Base-by-base conservation (phyloP, 1,140 invertebrate genomes). In the Paraescarpia echinospica region DNA sequence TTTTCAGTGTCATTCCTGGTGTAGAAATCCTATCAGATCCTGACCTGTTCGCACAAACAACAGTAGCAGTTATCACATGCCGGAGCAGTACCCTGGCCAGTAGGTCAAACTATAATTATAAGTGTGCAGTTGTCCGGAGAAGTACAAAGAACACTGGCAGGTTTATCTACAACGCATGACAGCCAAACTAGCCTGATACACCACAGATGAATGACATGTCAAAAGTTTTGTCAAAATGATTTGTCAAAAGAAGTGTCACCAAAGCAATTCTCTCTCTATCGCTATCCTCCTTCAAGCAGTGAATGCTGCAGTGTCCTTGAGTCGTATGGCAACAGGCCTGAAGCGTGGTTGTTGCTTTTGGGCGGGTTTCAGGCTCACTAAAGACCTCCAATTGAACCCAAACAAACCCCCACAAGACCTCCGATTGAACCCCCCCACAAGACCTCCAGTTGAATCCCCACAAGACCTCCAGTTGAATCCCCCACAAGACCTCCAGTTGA, bases 31-130 rank as follows among this genome's bases (percentile, higher is more conserved):
- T 77, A 77, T 77, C 59, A 77, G 59, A 77, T 77, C 2, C 27
- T 77, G 59, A 77, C 59, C 59, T 77, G 59, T 77, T 77, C 22
- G 27, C 59, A 77, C 59, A 41, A 41, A 41, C 12, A 41, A 41
- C 59, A 77, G 59, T 18, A 31, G 2, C 59, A 77, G 59, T 77
- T 77, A 77, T 77, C 59, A 77, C 22, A 18, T 77, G 59, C 4
- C 14, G 59, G 8, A 1, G 59, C 22, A 18, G 22, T 6, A 27
- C 59, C 59, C 59, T 77, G 59, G 59, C 59, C 59, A 22, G 59
- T 77, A 77, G 59, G 59, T 77, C 59, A 77, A 77, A 31, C 59
- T 77, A 77, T 77, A 77, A 77, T 77, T 77, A 77, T 77, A 77
- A 77, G 59, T 4, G 59, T 77, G 59, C 22, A 77, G 59, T 77